These are phyloP conservation scores for Centropus bengalensis DNA, from an alignment of 2,113 vertebrate species.

Conservation along the genomic window DNA sequence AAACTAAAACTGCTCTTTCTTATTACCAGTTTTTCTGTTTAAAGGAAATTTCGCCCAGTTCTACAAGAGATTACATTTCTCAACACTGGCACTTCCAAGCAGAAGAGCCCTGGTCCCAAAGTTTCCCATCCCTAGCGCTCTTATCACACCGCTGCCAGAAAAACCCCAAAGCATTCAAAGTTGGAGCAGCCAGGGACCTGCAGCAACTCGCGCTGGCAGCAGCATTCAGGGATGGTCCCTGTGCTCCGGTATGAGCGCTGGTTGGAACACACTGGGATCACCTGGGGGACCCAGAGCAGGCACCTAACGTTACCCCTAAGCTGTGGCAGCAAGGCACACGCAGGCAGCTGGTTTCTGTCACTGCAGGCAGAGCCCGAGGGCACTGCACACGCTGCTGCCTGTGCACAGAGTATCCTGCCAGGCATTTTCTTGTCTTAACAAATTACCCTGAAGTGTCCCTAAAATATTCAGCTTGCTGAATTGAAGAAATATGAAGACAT, in stretches of 20 bases:
- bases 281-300: not conserved
- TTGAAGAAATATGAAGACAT: not conserved
- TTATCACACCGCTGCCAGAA: not conserved
- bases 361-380: not conserved
- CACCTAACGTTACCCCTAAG: not conserved
- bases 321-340: not conserved
- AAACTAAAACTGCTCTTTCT: not conserved
- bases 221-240: fast-evolving
- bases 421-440: not conserved
- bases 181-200: fast-evolving
- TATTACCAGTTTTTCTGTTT: not conserved
- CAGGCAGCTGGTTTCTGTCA: not conserved
- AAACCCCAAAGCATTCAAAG: not conserved
- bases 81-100: not conserved
- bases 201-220: fast-evolving
- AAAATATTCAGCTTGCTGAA: not conserved
- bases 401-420: not conserved
- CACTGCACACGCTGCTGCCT: not conserved
- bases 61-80: not conserved
- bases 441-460: not conserved
- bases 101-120: not conserved
- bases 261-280: not conserved
- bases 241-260: fast-evolving
- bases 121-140: not conserved
- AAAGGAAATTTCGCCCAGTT: not conserved